Percentiles rank a stretch among this genome's conserved stretches.
Conservation (phyloP, 2,797 vertebrate genomes). For the Ptychadena robeensis region DNA sequence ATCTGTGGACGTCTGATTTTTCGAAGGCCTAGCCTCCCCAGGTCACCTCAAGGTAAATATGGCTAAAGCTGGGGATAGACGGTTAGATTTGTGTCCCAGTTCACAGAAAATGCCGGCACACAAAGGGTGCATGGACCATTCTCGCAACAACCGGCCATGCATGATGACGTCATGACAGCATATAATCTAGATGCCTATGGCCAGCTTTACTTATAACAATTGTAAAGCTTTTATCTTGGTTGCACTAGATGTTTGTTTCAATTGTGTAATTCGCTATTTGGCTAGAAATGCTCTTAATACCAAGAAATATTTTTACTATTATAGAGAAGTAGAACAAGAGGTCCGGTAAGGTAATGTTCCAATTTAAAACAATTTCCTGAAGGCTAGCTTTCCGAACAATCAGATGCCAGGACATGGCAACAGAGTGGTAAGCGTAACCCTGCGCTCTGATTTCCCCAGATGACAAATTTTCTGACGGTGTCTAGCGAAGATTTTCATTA, state of each 20-base stretch:
- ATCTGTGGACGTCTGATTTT: no score
- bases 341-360: background rate
- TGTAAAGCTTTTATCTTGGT: background rate
- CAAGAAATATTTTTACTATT: background rate
- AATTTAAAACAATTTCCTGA: background rate
- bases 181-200: no score
- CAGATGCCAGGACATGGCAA: background rate
- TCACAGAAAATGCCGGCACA: no score
- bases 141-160: no score
- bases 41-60: no score
- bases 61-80: no score
- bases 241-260: background rate
- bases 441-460: conserved; percentile 48
- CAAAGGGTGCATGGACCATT: no score
- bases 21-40: no score
- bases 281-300: background rate
- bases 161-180: no score
- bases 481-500: conserved; percentile 58
- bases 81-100: no score
- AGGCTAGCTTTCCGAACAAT: background rate
- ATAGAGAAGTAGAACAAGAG: background rate
- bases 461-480: conserved; percentile 48
- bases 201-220: background rate
- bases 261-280: background rate
- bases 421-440: conserved; percentile 43